Conservation (phyloP, 2,113 vertebrate genomes). For the Apistogramma diplotaenia region DNA sequence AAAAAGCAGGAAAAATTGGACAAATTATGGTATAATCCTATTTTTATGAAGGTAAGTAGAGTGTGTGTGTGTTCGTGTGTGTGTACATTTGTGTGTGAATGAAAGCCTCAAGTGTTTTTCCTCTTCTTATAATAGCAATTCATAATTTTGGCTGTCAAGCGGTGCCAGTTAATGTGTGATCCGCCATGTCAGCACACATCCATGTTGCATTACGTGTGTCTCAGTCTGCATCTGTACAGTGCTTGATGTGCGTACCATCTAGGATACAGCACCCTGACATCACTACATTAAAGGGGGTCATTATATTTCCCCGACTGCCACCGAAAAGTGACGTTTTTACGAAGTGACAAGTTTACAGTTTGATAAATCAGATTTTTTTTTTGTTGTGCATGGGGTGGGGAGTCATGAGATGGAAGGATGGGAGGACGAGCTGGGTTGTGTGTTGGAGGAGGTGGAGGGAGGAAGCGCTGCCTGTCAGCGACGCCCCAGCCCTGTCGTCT, state of each 20-base stretch:
- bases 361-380: constrained; percentile 79
- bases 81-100: constrained; percentile 3
- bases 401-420: constrained; percentile 23
- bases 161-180: constrained; percentile 45
- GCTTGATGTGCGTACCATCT: constrained; percentile 70
- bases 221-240: constrained; percentile 50
- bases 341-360: constrained; percentile 84
- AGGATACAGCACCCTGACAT: constrained; percentile 73
- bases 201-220: constrained; percentile 47
- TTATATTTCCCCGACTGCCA: constrained; percentile 78
- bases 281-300: constrained; percentile 80
- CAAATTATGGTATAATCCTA: constrained; percentile 35
- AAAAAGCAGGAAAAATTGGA: not conserved
- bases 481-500: constrained; percentile 51
- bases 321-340: constrained; percentile 78
- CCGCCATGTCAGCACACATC: constrained; percentile 56
- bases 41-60: not conserved
- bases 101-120: constrained; percentile 44
- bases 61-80: not conserved
- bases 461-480: constrained; percentile 64
- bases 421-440: constrained; percentile 29
- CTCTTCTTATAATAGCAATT: constrained; percentile 55
- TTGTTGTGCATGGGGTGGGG: constrained; percentile 40
- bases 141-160: constrained; percentile 63
- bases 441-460: constrained; percentile 16